These are phyloP conservation scores for Microcebus lehilahytsara DNA, from an alignment of 2,113 vertebrate species.

Conservation along the genomic window DNA sequence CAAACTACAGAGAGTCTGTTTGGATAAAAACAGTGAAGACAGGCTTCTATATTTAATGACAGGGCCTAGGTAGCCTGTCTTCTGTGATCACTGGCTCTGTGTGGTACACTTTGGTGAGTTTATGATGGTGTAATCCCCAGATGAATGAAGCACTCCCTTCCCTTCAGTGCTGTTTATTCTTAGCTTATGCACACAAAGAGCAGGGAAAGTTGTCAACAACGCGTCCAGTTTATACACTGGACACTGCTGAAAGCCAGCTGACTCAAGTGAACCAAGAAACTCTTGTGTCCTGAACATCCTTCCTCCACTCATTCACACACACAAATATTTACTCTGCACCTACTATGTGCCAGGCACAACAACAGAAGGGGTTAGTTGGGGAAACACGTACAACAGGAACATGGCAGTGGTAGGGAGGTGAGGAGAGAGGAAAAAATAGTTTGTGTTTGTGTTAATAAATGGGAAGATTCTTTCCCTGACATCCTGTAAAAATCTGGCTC, in stretches of 20 bases:
- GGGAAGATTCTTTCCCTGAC: conserved; percentile 56
- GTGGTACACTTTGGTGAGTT: conserved; percentile 60
- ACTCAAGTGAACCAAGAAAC: conserved; percentile 61
- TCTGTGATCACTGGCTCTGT: conserved; percentile 74
- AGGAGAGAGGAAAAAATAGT: neutral
- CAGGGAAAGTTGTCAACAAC: conserved; percentile 67
- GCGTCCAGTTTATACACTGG: conserved; percentile 62
- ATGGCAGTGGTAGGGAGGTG: neutral
- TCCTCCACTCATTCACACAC: conserved; percentile 58
- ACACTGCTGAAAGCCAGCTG: conserved; percentile 1
- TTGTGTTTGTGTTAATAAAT: conserved; percentile 50
- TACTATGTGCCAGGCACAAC: conserved; percentile 78
- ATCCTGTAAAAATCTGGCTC: conserved; percentile 21
- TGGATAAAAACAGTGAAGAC: conserved; percentile 80
- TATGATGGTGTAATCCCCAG: conserved; percentile 48
- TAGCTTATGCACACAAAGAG: conserved; percentile 73
- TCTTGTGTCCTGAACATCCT: conserved; percentile 12
- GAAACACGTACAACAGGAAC: conserved; percentile 22
- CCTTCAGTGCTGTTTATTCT: conserved; percentile 63
- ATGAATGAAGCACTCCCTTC: conserved; percentile 64
- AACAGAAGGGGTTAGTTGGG: conserved; percentile 65
- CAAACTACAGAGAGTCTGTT: conserved; percentile 79
- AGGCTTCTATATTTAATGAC: conserved; percentile 81
- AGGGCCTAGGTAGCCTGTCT: conserved; percentile 70
- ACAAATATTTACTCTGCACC: conserved; percentile 74